Evolutionary conservation across 2,797 vertebrate species (phyloP).

Genomic region (Myotis pilosus): DNA sequence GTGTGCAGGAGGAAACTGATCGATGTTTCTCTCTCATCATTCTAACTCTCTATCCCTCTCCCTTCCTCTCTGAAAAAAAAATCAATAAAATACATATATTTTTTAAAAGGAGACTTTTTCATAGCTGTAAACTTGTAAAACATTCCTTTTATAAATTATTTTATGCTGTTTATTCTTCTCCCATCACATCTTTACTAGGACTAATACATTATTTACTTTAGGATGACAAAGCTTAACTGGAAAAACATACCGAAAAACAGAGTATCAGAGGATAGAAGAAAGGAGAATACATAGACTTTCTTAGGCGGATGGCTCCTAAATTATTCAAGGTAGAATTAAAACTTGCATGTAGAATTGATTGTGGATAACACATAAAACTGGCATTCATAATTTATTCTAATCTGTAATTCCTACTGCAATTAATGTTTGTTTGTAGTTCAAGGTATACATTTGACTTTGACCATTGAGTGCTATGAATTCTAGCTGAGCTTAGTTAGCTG

Average conservation of each 20-base stretch:
- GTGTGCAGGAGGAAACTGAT: no score
- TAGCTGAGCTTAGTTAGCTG: conserved; percentile 42
- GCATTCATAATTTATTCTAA: not conserved
- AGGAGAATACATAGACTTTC: conserved; percentile 7
- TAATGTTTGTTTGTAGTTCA: conserved; percentile 4
- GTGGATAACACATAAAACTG: not conserved
- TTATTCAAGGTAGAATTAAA: conserved; percentile 12
- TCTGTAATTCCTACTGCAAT: not conserved
- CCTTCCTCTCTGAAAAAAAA: no score
- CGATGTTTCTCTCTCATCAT: no score
- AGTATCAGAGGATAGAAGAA: not conserved
- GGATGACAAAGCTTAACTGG: conserved; percentile 19
- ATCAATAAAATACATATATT: no score
- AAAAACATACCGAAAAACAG: conserved; percentile 43
- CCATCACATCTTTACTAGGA: not conserved
- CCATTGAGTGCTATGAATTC: conserved; percentile 11
- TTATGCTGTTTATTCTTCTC: conserved; percentile 10
- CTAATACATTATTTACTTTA: conserved; percentile 60
- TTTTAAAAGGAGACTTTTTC: not conserved
- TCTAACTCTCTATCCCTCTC: no score
- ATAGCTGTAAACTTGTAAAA: conserved; percentile 23
- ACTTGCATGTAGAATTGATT: not conserved
- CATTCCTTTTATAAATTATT: conserved; percentile 3
- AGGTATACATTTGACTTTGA: not conserved
- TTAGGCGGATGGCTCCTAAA: not conserved